Evolutionary conservation across 2,888 invertebrate genomes (phyloP), one percentile per base, ranked within the genome.

Genomic region (Sesia apiformis): DNA sequence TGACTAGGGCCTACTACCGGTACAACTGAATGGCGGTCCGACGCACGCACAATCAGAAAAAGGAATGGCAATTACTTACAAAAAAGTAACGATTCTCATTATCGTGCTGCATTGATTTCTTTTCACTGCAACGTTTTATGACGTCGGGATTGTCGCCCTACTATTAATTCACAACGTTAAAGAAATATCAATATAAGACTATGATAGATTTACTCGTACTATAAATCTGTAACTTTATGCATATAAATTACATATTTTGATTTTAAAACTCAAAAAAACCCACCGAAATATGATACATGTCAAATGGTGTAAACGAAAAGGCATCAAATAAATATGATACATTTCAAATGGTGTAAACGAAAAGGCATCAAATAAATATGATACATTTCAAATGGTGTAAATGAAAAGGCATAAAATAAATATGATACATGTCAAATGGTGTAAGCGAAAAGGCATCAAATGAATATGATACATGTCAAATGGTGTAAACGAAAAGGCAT

Each of bases 341-440:
- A n/a, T 23, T 1, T 7, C 3, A 7, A 42, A 60, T 58, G 66
- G 62, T 67, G 68, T 73, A 76, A 81, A 77, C 71, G 78, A 81
- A 82, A 84, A 79, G 70, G 70, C 73, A 82, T 79, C 76, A 81
- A 80, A 81, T 80, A 82, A 79, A 74, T 71, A n/a, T n/a, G n/a
- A n/a, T n/a, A n/a, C n/a, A n/a, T 23, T 1, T 7, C 3, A 7
- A 42, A 60, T 58, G 66, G 62, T 67, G 68, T 73, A 76, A 81
- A 77, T 71, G 78, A 81, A 82, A 84, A 79, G 70, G 70, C 73
- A 82, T 79, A 76, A 81, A 80, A 81, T 80, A 82, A 79, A 74
- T 71, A n/a, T n/a, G n/a, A n/a, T n/a, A n/a, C n/a, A n/a, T 23
- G 23, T 7, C 3, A 7, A 42, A 60, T 58, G 66, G 62, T 67